A percentile compares a stretch with the other conserved stretches of the same genome.
phyloP scores from a whole-genome alignment of 2,797 vertebrate genomes.

The Spinus olivaceus region DNA sequence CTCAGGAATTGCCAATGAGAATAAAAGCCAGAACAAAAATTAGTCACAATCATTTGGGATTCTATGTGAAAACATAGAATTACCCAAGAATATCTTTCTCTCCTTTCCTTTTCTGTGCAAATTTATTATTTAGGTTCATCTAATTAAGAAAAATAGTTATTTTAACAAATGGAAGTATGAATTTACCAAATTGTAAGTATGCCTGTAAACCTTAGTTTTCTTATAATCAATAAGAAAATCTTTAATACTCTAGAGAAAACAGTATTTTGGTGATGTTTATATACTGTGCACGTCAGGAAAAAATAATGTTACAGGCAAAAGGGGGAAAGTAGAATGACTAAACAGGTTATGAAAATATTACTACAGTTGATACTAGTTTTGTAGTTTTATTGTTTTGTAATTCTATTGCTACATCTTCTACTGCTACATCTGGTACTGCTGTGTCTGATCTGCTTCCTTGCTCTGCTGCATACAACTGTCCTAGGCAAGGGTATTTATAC shows the following conservation, averaged over 20 bases:
- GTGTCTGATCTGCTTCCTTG: background rate
- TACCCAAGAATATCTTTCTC: background rate
- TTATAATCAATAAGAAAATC: background rate
- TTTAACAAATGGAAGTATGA: background rate
- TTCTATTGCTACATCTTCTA: background rate
- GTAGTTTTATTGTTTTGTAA: background rate
- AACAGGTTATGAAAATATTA: background rate
- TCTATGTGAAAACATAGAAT: background rate
- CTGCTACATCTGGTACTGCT: background rate
- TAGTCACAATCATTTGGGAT: background rate
- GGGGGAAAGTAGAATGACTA: background rate
- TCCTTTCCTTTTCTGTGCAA: background rate
- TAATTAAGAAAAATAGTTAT: background rate
- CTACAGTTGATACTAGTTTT: background rate
- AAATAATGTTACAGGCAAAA: background rate
- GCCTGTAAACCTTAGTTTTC: background rate
- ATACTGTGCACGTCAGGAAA: background rate
- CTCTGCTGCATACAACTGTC: background rate
- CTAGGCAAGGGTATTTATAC: background rate
- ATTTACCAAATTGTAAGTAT: background rate
- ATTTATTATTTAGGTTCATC: background rate
- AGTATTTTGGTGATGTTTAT: background rate
- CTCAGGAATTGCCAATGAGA: background rate
- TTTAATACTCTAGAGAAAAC: background rate
- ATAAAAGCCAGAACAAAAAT: background rate